Conservation (phyloP, 2,113 vertebrate species). For the Caranx melampygus region DNA sequence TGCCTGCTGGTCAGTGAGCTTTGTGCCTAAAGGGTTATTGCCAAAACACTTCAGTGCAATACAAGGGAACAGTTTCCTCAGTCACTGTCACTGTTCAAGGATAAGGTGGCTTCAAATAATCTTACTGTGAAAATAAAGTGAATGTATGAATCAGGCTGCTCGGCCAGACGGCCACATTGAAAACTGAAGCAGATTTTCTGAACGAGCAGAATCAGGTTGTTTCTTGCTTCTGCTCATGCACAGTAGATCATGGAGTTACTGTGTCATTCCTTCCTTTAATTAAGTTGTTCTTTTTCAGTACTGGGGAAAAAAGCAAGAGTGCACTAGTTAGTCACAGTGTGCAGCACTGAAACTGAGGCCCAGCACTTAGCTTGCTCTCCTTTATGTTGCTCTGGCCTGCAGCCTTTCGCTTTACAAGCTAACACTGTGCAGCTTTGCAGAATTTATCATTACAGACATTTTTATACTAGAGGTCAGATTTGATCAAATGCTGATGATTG, state of each 20-base stretch:
- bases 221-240: neutral
- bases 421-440: slow-evolving; percentile 1
- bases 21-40: slow-evolving; percentile 61
- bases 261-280: neutral
- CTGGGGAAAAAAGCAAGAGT: neutral
- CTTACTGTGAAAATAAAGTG: neutral
- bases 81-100: neutral
- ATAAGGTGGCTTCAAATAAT: slow-evolving; percentile 3
- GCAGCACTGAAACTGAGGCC: slow-evolving; percentile 17
- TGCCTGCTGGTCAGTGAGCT: slow-evolving; percentile 27
- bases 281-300: neutral
- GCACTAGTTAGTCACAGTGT: slow-evolving; percentile 2
- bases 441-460: neutral
- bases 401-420: slow-evolving; percentile 16
- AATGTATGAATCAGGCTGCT: slow-evolving; percentile 11
- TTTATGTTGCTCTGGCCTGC: neutral
- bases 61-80: neutral
- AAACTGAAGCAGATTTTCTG: neutral
- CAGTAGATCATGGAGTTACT: neutral
- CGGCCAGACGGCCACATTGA: neutral
- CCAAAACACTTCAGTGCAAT: slow-evolving; percentile 55
- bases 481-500: neutral
- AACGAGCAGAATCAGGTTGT: neutral
- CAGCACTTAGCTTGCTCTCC: neutral
- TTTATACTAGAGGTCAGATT: slow-evolving; percentile 6